Conservation (phyloP, 1,140 invertebrate genomes). For the Anadara kagoshimensis region DNA sequence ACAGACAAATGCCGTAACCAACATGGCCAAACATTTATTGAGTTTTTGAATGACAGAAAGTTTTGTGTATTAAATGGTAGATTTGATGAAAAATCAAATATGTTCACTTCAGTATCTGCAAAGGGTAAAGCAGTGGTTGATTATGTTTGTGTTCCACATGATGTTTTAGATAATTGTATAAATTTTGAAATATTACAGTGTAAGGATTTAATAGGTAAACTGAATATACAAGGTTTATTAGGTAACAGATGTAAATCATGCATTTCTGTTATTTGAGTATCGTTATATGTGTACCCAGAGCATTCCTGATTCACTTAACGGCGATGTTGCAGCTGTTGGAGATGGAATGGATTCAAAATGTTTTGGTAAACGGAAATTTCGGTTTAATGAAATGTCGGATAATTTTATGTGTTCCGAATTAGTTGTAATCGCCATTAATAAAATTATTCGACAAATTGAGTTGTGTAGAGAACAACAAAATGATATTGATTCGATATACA, state of each 20-base stretch:
- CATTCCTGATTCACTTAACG: not conserved
- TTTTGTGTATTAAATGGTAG: slow-evolving; percentile 26
- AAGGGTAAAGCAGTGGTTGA: slow-evolving; percentile 17
- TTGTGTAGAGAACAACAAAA: not conserved
- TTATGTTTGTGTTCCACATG: no score
- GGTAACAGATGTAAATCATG: not conserved
- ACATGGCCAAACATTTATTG: slow-evolving; percentile 20
- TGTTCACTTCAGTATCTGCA: slow-evolving; percentile 3
- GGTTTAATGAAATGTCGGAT: not conserved
- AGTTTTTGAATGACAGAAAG: slow-evolving; percentile 22
- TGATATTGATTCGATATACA: not conserved
- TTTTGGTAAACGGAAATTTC: not conserved
- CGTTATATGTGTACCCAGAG: not conserved
- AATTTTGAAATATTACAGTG: not conserved
- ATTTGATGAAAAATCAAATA: slow-evolving; percentile 11
- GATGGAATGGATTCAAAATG: not conserved
- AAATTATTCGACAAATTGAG: not conserved
- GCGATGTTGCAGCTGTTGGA: not conserved
- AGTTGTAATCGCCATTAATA: not conserved
- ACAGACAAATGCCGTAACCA: slow-evolving; percentile 3
- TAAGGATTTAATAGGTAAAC: not conserved
- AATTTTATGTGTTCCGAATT: not conserved
- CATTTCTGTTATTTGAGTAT: not conserved
- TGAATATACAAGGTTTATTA: not conserved
- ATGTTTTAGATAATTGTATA: not conserved